Evolutionary conservation across 2,888 invertebrate species (phyloP).

Genomic region (Masnerella sp.): DNA sequence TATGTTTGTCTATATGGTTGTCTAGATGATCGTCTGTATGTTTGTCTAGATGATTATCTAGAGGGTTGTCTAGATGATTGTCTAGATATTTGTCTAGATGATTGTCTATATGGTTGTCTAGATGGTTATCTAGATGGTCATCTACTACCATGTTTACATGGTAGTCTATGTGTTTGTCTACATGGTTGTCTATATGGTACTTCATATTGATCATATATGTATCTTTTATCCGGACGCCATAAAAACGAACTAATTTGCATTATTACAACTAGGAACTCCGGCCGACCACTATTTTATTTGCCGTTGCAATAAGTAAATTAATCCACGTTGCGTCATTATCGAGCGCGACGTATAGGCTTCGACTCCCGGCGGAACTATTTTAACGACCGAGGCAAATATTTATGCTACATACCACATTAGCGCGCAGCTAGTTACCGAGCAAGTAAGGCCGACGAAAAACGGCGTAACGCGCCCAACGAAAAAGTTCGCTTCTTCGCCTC

Average conservation of each 20-base stretch:
- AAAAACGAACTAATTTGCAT: background rate
- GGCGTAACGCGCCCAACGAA: slow-evolving; percentile 36
- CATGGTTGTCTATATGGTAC: too few relatives aligned
- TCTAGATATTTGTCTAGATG: too few relatives aligned
- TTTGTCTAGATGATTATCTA: too few relatives aligned
- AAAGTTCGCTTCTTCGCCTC: slow-evolving; percentile 44
- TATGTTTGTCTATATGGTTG: too few relatives aligned
- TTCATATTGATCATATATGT: too few relatives aligned
- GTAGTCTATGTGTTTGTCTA: too few relatives aligned
- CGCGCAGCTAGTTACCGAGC: slow-evolving; percentile 16
- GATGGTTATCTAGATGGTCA: too few relatives aligned
- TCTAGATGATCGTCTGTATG: too few relatives aligned
- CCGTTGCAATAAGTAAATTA: slow-evolving; percentile 6
- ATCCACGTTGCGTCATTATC: slow-evolving; percentile 18
- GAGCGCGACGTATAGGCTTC: background rate
- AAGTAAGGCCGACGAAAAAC: slow-evolving; percentile 32
- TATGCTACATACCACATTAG: slow-evolving; percentile 18
- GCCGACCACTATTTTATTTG: slow-evolving; percentile 7
- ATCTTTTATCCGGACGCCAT: too few relatives aligned
- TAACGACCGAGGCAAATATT: slow-evolving; percentile 19
- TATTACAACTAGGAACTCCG: background rate
- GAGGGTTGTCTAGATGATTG: too few relatives aligned
- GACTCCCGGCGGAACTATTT: slow-evolving; percentile 6
- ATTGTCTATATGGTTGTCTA: too few relatives aligned
- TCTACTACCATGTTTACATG: too few relatives aligned